These are phyloP conservation scores for Oceanites oceanicus DNA, from an alignment of 2,113 vertebrate genomes.

Conservation along the genomic window DNA sequence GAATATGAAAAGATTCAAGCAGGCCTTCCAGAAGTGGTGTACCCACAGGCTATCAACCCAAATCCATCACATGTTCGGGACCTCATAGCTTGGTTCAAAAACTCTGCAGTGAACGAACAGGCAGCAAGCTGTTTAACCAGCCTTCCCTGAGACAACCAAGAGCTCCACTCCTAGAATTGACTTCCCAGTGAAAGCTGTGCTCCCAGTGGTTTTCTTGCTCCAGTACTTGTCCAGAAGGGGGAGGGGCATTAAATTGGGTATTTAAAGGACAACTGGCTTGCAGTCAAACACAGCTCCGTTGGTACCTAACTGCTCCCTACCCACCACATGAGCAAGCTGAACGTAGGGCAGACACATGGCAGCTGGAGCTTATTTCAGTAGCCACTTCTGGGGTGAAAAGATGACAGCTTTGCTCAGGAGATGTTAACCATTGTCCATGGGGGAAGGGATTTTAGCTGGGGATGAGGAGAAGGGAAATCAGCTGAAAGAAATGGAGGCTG, in stretches of 20 bases:
- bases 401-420: background rate
- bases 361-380: background rate
- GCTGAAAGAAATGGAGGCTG: background rate
- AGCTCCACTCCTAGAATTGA: background rate
- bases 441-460: background rate
- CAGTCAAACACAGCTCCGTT: background rate
- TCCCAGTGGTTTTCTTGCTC: background rate
- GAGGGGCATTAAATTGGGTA: rapidly evolving
- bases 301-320: background rate
- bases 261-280: background rate
- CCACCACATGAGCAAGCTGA: background rate
- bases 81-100: background rate
- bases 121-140: background rate
- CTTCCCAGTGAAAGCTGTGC: background rate
- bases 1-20: background rate
- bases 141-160: background rate
- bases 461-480: background rate
- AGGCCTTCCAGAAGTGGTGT: background rate
- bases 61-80: background rate
- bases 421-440: background rate
- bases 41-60: background rate
- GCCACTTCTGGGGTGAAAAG: background rate
- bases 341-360: background rate
- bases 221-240: background rate
- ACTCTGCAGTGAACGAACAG: background rate